Percentiles rank a stretch among this genome's conserved stretches.
Evolutionary conservation across 2,113 vertebrate genomes (phyloP).

Genomic region (Neolamprologus longior): DNA sequence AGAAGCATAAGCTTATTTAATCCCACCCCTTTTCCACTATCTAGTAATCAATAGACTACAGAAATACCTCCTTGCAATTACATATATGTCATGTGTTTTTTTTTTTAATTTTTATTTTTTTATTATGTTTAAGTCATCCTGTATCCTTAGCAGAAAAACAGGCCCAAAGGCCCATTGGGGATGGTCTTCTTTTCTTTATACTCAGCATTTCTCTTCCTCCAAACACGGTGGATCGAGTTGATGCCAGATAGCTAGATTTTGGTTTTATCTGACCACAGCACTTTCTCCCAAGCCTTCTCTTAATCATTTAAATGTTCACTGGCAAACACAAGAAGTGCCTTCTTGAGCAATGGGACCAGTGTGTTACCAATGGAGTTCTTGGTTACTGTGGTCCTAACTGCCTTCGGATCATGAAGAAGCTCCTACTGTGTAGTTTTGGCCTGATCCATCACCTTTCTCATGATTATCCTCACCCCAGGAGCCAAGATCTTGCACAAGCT

Average conservation of each 20-base stretch:
- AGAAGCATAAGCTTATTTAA: too few relatives aligned
- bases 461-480: neutral
- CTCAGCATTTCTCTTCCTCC: neutral
- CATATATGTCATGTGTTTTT: too few relatives aligned
- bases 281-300: neutral
- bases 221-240: neutral
- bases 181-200: neutral
- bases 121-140: neutral
- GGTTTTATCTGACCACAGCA: neutral
- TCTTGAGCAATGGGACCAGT: neutral
- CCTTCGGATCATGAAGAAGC: neutral
- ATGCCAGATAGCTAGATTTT: neutral
- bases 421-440: neutral
- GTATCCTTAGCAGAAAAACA: neutral
- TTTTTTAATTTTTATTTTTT: too few relatives aligned
- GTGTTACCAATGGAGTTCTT: neutral
- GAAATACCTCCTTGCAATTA: too few relatives aligned
- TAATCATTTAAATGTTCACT: neutral
- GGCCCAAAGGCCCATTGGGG: neutral
- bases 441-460: neutral
- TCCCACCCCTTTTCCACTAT: too few relatives aligned
- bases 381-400: neutral
- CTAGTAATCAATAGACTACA: too few relatives aligned
- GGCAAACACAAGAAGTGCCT: neutral
- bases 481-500: neutral